These are phyloP conservation scores for Fregata magnificens DNA, from an alignment of 2,113 vertebrate genomes.

Conservation along the genomic window DNA sequence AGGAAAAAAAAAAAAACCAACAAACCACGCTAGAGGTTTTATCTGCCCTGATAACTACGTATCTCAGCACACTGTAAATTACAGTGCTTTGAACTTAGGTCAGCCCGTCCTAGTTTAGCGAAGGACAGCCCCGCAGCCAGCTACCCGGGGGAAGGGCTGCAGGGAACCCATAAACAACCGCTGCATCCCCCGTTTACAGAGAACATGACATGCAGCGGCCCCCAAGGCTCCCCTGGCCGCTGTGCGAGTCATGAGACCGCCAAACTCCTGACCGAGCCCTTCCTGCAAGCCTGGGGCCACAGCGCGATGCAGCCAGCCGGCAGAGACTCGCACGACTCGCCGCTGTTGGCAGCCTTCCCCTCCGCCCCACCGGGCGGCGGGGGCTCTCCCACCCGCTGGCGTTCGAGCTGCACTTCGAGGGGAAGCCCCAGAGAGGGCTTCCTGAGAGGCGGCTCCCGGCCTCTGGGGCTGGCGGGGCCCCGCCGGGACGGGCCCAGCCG, in stretches of 20 bases:
- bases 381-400: background rate
- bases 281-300: background rate
- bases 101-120: background rate
- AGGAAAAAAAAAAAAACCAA: too few species aligned
- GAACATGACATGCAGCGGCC: background rate
- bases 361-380: background rate
- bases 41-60: background rate
- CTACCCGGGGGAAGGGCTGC: background rate
- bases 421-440: background rate
- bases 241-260: background rate
- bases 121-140: background rate
- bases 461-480: too few species aligned
- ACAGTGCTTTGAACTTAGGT: background rate
- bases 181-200: background rate
- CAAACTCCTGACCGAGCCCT: background rate
- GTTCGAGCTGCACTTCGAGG: background rate
- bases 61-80: background rate
- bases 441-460: background rate
- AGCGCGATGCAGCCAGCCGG: rapidly evolving
- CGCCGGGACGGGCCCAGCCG: background rate
- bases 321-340: background rate
- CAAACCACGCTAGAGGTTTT: background rate
- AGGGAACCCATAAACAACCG: background rate
- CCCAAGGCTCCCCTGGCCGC: background rate
- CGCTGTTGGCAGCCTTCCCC: background rate